Conservation (phyloP, 1,140 invertebrate genomes). For the Nomia melanderi region DNA sequence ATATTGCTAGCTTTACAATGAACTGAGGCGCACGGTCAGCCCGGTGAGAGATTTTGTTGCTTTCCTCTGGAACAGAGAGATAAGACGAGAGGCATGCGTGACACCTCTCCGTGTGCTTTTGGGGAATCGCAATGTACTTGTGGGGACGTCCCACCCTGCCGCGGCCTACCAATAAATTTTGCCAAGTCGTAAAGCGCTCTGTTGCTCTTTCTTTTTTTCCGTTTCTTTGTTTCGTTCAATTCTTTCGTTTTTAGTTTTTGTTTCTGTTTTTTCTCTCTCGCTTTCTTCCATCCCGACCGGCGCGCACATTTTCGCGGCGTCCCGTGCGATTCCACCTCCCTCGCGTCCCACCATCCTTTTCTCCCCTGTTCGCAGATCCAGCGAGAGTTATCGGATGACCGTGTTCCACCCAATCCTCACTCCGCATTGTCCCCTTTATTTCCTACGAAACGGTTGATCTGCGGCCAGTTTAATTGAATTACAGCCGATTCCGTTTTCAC, state of each 20-base stretch:
- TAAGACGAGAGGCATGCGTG: conserved; percentile 55
- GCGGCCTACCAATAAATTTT: conserved; percentile 73
- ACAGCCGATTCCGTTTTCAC: too few species aligned
- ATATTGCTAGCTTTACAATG: conserved; percentile 70
- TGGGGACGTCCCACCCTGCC: conserved; percentile 65
- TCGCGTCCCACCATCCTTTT: not conserved
- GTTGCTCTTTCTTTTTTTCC: conserved; percentile 5
- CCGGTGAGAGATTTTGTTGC: conserved; percentile 41
- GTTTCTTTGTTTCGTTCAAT: too few species aligned
- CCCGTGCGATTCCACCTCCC: not conserved
- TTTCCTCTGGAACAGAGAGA: conserved; percentile 53
- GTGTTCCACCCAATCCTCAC: conserved; percentile 30
- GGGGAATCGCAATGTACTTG: conserved; percentile 73
- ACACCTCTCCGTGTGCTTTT: conserved; percentile 66
- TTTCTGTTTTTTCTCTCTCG: not conserved
- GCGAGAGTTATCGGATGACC: conserved; percentile 40
- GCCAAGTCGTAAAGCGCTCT: conserved; percentile 70
- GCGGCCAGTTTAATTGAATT: conserved; percentile 45
- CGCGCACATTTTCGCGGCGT: conserved; percentile 31
- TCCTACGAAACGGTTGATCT: conserved; percentile 19
- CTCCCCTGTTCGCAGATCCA: conserved; percentile 4
- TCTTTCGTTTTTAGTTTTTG: too few species aligned
- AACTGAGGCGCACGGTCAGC: conserved; percentile 57
- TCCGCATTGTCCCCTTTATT: too few species aligned
- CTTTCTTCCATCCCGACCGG: not conserved